Evolutionary conservation across 2,113 vertebrate genomes (phyloP), one percentile per base, ranked within the genome.

Genomic region (Piaya cayana): DNA sequence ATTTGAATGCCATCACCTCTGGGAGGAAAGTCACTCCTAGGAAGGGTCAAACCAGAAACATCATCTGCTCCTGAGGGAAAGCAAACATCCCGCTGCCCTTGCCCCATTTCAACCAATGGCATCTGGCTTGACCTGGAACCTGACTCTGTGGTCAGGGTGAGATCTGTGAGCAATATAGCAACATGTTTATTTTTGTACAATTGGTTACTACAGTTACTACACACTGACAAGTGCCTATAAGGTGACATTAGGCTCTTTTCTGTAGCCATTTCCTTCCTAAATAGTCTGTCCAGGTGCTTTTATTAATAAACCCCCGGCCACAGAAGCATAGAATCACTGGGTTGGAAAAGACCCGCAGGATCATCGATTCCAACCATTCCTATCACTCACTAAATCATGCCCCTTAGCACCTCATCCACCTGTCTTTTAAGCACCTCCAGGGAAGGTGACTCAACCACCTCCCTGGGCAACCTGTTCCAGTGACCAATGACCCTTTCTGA

Each of bases 121-220:
- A 19, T 15, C 69, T 65, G 60, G 26, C 23, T 74, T 27, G 36
- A 91, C 47, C 36, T 52, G 63, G 69, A 88, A 55, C 42, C 39
- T 69, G 60, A 42, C 15, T 9, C 23, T 26, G 5, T 2, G 11
- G 52, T 1, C 12, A 1, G 39, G 68, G 3, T 23, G 49, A 80
- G 80, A 90, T 95, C 62, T 50, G 55, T 26, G 50, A 83, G 60
- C 53, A 70, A 42, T 84, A 91, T 74, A 86, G 80, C 63, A 69
- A 42, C 2, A 0, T 49, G 63, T 23, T 93, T 63, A 37, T 25
- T 70, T 86, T 71, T 82, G 68, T 64, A 64, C 64, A 67, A 34
- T 32, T 6, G 2, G 56, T 50, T 82, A 65, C 91, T 80, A 50
- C 43, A 32, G 68, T 68, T 75, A 80, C 58, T 78, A 11, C 15